A percentile compares a stretch with the other conserved stretches of the same genome.
phyloP scores from a whole-genome alignment of 2,797 vertebrate genomes.

The Rhinophrynus dorsalis region DNA sequence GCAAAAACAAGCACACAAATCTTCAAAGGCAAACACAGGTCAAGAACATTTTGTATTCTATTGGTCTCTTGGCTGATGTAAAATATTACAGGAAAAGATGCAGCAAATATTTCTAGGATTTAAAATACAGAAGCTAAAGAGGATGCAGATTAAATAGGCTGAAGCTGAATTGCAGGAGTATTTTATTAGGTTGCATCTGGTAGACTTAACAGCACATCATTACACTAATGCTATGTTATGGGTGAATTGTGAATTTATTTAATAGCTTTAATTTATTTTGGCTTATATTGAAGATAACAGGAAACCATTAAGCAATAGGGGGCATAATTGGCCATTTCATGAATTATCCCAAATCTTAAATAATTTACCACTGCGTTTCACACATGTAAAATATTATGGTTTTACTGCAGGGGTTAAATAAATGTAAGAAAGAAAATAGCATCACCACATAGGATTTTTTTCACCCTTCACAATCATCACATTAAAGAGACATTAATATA shows the following conservation, averaged over 20 bases:
- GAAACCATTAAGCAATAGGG: constrained; percentile 32
- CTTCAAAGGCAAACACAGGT: constrained; percentile 33
- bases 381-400: constrained; percentile 9
- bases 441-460: too few species aligned
- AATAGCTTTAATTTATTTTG: constrained; percentile 36
- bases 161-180: constrained; percentile 2
- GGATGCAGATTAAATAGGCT: constrained; percentile 4
- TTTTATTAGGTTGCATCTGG: constrained; percentile 42
- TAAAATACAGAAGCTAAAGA: constrained; percentile 3
- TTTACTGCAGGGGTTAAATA: neutral
- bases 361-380: constrained; percentile 24
- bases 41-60: constrained; percentile 35
- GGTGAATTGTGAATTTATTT: constrained; percentile 44
- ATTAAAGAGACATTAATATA: too few species aligned
- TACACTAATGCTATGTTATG: constrained; percentile 44
- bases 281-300: constrained; percentile 31
- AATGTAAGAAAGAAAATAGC: neutral
- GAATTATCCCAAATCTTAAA: constrained; percentile 13
- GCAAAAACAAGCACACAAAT: too few species aligned
- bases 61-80: constrained; percentile 29
- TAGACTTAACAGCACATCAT: constrained; percentile 31
- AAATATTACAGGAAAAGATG: constrained; percentile 26
- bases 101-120: constrained; percentile 16
- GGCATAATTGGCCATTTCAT: constrained; percentile 32
- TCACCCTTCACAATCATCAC: too few species aligned